A percentile compares a stretch with the other conserved stretches of the same genome.
Evolutionary conservation across 1,140 invertebrate genomes (phyloP).

Genomic region (Bombus consobrinus): DNA sequence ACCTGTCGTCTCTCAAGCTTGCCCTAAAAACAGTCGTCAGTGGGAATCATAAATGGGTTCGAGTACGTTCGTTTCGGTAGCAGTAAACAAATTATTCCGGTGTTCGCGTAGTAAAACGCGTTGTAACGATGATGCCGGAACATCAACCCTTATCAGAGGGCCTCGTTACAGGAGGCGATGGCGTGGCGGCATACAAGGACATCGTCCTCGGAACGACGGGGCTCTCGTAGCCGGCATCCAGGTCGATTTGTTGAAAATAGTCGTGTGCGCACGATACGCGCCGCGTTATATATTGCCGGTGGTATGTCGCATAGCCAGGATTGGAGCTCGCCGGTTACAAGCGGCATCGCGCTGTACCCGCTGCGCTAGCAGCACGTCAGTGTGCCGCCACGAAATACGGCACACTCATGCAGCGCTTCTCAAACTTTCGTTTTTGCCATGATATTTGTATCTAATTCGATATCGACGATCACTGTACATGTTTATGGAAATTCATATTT

Average conservation of each 20-base stretch:
- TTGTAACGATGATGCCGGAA: slow-evolving; percentile 26
- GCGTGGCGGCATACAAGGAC: not conserved
- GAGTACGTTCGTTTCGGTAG: not conserved
- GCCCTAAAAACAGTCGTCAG: not conserved
- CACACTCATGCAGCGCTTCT: slow-evolving; percentile 73
- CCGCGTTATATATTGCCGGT: slow-evolving; percentile 49
- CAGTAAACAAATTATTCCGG: not conserved
- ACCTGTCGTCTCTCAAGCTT: not conserved
- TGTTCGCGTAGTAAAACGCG: slow-evolving; percentile 13
- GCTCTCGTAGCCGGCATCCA: slow-evolving; percentile 14
- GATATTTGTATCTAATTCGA: not conserved
- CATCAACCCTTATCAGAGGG: slow-evolving; percentile 42
- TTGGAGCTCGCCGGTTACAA: slow-evolving; percentile 63
- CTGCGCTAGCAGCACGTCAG: slow-evolving; percentile 67
- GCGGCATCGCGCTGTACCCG: slow-evolving; percentile 67
- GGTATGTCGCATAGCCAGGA: slow-evolving; percentile 63
- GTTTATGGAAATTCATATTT: not conserved
- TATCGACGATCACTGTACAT: not conserved
- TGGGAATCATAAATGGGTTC: not conserved
- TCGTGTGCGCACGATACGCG: slow-evolving; percentile 24
- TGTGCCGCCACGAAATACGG: slow-evolving; percentile 65
- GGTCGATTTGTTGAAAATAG: slow-evolving; percentile 54
- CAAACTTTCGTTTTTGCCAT: slow-evolving; percentile 36
- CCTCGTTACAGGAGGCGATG: not conserved
- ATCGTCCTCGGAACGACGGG: slow-evolving; percentile 2